A percentile compares a stretch with the other conserved stretches of the same genome.
These are phyloP conservation scores for Chelonia mydas DNA, from an alignment of 2,797 vertebrate species.

Conservation along the genomic window DNA sequence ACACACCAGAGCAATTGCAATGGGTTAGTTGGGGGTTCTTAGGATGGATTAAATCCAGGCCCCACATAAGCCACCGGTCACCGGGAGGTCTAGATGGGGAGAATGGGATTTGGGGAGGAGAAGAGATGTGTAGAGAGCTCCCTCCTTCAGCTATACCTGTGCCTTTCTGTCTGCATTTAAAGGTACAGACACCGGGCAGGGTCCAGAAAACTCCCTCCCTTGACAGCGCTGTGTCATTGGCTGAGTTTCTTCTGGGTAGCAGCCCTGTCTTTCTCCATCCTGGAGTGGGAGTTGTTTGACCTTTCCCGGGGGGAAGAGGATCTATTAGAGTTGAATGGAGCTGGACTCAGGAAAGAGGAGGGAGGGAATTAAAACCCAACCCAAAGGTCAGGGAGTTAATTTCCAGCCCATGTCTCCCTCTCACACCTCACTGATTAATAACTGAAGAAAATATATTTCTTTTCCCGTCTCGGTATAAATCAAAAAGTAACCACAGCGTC, in stretches of 20 bases:
- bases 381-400: constrained; percentile 66
- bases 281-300: not conserved
- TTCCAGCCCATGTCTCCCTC: constrained; percentile 63
- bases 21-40: not conserved
- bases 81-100: too few species aligned
- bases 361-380: not conserved
- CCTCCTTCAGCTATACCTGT: not conserved
- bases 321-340: fast-evolving
- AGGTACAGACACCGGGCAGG: not conserved
- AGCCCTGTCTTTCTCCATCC: not conserved
- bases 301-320: not conserved
- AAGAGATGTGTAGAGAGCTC: not conserved
- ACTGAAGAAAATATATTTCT: constrained; percentile 77
- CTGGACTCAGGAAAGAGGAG: not conserved
- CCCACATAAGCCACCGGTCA: not conserved
- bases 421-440: constrained; percentile 77
- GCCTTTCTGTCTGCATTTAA: not conserved
- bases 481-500: constrained; percentile 50
- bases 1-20: not conserved
- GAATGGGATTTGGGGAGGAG: not conserved
- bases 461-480: constrained; percentile 53
- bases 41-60: not conserved
- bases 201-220: too few species aligned
- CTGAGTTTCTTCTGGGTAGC: fast-evolving
- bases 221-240: not conserved